Percentiles rank a stretch among this genome's conserved stretches.
Evolutionary conservation across 2,797 vertebrate genomes (phyloP).

Genomic region (Dicrostonyx torquatus): DNA sequence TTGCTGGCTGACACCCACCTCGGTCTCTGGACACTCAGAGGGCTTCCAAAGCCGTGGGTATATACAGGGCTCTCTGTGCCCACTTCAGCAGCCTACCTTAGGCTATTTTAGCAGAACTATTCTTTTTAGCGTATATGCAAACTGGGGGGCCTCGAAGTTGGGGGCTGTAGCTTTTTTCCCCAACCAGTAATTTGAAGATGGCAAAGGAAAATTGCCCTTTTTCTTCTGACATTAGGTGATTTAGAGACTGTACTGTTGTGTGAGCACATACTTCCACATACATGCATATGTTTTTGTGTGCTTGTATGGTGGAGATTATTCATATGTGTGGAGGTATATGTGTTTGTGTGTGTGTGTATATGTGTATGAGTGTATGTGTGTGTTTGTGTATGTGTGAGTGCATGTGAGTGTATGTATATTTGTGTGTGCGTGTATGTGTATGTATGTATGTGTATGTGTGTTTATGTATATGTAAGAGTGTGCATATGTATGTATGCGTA

Average conservation of each 20-base stretch:
- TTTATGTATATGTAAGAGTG: not conserved
- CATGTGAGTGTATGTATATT: not conserved
- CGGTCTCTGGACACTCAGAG: accelerated
- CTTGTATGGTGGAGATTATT: not conserved
- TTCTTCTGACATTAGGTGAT: not conserved
- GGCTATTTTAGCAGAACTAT: accelerated
- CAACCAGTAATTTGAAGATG: not conserved
- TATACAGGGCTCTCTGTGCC: accelerated
- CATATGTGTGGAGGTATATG: not conserved
- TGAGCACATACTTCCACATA: not conserved
- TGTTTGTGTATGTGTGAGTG: not conserved
- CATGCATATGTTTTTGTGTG: not conserved
- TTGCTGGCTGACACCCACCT: accelerated
- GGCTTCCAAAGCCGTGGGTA: not conserved
- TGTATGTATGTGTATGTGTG: not conserved
- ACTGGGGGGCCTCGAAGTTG: not conserved
- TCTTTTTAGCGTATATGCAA: not conserved
- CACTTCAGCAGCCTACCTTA: accelerated
- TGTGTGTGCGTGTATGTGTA: no score
- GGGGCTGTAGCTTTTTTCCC: not conserved
- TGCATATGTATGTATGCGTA: not conserved
- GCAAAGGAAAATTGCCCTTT: not conserved
- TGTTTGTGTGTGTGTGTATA: not conserved
- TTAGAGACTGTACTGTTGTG: accelerated
- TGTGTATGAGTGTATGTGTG: not conserved